Conservation (phyloP, 2,888 invertebrate genomes). For the Zhengitettix transpicula region DNA sequence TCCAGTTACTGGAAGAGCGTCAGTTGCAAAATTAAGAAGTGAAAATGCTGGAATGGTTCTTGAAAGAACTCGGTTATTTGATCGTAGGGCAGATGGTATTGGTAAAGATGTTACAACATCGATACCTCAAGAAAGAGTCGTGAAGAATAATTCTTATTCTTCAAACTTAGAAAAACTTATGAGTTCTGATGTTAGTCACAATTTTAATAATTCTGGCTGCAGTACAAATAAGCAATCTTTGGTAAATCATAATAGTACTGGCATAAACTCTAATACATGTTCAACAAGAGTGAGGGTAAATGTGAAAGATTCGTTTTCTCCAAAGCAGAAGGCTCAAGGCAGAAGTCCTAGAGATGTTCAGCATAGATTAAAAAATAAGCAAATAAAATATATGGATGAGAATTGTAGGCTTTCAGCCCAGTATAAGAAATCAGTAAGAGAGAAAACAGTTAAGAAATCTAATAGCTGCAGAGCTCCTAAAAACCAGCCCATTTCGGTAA, state of each 20-base stretch:
- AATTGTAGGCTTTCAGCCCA: not conserved
- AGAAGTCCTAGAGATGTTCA: not conserved
- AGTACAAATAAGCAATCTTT: not conserved
- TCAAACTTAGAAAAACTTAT: too few relatives aligned
- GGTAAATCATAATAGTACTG: not conserved
- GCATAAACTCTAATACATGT: not conserved
- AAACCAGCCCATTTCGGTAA: not conserved
- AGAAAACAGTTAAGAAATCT: not conserved
- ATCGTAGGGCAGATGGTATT: slow-evolving; percentile 20
- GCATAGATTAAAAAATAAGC: not conserved
- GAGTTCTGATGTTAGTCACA: too few relatives aligned
- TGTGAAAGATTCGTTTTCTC: not conserved
- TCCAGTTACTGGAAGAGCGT: slow-evolving; percentile 40
- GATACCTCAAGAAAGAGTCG: too few relatives aligned
- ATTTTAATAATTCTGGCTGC: too few relatives aligned
- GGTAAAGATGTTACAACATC: too few relatives aligned
- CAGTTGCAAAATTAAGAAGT: slow-evolving; percentile 49
- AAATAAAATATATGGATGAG: not conserved
- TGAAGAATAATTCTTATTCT: too few relatives aligned
- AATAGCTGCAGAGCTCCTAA: not conserved
- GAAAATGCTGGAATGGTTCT: slow-evolving; percentile 69
- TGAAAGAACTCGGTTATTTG: slow-evolving; percentile 61
- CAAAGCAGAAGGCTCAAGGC: not conserved
- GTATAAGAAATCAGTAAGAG: not conserved
- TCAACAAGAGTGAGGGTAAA: not conserved